These are phyloP conservation scores for Hirtodrosophila duncani DNA, from an alignment of 2,888 invertebrate genomes.

Conservation along the genomic window DNA sequence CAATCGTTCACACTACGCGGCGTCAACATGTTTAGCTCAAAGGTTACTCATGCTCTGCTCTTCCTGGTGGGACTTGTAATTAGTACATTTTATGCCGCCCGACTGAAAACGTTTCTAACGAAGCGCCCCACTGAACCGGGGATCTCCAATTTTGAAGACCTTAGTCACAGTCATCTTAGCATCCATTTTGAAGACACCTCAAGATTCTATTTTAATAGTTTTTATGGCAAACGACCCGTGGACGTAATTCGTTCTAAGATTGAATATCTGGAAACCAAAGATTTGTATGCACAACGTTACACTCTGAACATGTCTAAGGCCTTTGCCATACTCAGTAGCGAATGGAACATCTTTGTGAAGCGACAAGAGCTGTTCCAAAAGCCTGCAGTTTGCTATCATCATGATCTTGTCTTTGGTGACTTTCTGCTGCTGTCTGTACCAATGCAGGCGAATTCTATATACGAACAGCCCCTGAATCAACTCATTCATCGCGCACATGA, in stretches of 20 bases:
- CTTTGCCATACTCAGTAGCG: slow-evolving; percentile 25
- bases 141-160: slow-evolving; percentile 29
- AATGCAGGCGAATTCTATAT: slow-evolving; percentile 49
- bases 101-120: slow-evolving; percentile 50
- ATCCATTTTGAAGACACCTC: slow-evolving; percentile 40
- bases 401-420: slow-evolving; percentile 15
- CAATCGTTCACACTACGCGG: slow-evolving; percentile 36
- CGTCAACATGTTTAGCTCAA: slow-evolving; percentile 27
- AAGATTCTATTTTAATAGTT: slow-evolving; percentile 24
- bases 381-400: slow-evolving; percentile 29
- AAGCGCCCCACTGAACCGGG: slow-evolving; percentile 38
- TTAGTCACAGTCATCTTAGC: slow-evolving; percentile 20
- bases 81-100: slow-evolving; percentile 39
- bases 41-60: slow-evolving; percentile 35
- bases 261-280: slow-evolving; percentile 4
- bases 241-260: slow-evolving; percentile 16
- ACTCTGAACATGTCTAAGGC: slow-evolving; percentile 25
- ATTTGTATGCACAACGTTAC: neutral
- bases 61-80: slow-evolving; percentile 46
- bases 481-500: slow-evolving; percentile 31
- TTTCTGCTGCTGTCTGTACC: slow-evolving; percentile 30
- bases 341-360: slow-evolving; percentile 33
- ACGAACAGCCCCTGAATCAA: slow-evolving; percentile 29
- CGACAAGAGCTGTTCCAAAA: slow-evolving; percentile 41
- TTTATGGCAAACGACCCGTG: slow-evolving; percentile 1